Evolutionary conservation across 1,140 invertebrate genomes (phyloP).

Genomic region (Zaprionus davidi): DNA sequence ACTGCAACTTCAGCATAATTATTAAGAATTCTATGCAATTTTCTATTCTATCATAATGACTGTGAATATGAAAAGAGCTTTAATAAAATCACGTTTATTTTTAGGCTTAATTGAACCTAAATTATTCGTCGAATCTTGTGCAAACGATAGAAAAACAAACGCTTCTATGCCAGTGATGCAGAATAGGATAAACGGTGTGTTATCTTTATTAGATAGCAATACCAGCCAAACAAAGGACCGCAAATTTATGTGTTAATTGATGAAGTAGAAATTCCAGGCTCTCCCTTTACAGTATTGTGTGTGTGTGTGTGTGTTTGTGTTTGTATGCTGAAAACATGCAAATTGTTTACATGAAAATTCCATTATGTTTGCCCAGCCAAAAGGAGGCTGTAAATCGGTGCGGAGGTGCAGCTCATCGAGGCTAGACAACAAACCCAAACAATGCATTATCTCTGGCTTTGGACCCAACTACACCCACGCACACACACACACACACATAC

Average conservation of each 20-base stretch:
- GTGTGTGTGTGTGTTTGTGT: conserved; percentile 12
- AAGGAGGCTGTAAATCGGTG: conserved; percentile 39
- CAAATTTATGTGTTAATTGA: conserved; percentile 69
- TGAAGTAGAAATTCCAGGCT: conserved; percentile 32
- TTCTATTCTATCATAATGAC: neutral
- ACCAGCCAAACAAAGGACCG: conserved; percentile 30
- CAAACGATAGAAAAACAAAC: neutral
- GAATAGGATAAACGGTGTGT: conserved; percentile 18
- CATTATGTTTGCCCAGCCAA: conserved; percentile 63
- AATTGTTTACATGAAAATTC: conserved; percentile 78
- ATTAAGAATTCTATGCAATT: neutral
- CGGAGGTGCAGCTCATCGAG: conserved; percentile 56
- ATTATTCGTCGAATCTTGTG: conserved; percentile 3
- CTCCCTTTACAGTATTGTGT: neutral
- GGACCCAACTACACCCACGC: conserved; percentile 15
- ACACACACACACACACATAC: conserved; percentile 4
- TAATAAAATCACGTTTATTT: neutral
- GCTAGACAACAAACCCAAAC: conserved; percentile 65
- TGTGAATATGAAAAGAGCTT: neutral
- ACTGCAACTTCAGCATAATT: neutral
- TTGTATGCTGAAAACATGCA: conserved; percentile 60
- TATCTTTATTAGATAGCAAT: conserved; percentile 50
- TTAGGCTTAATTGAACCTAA: neutral
- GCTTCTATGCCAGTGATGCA: neutral
- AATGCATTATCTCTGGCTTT: conserved; percentile 59